Evolutionary conservation across 1,140 invertebrate species (phyloP).

Genomic region (Helicoverpa zea): DNA sequence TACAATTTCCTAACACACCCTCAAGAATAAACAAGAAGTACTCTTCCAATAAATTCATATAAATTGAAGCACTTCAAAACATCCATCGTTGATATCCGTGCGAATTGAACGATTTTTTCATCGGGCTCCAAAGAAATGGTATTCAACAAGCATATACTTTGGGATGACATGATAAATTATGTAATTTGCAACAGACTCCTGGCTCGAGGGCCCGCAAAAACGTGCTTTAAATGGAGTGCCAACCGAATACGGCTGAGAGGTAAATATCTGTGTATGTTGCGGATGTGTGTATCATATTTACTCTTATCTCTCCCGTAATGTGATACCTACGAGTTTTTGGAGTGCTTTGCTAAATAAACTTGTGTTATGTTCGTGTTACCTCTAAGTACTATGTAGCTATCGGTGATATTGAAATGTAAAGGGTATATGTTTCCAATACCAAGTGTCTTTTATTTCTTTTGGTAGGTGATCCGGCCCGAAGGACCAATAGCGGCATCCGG

Average conservation of each 20-base stretch:
- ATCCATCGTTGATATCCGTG: constrained; percentile 21
- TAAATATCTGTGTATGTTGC: constrained; percentile 35
- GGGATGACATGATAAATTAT: constrained; percentile 56
- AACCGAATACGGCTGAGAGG: constrained; percentile 21
- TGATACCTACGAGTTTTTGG: constrained; percentile 1
- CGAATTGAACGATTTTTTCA: constrained; percentile 41
- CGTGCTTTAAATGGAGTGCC: constrained; percentile 50
- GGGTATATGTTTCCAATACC: too few relatives aligned
- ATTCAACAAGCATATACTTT: constrained; percentile 48
- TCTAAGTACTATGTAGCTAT: neutral
- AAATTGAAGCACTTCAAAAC: constrained; percentile 23
- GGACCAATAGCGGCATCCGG: constrained; percentile 9
- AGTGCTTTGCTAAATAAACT: neutral
- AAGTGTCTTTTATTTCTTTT: too few relatives aligned
- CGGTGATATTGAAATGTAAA: neutral
- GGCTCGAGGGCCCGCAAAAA: constrained; percentile 43
- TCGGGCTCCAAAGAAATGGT: constrained; percentile 43
- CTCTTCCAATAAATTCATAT: constrained; percentile 18
- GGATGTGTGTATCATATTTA: constrained; percentile 12
- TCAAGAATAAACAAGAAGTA: constrained; percentile 23
- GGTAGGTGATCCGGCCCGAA: neutral
- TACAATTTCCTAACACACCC: neutral
- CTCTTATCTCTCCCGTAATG: constrained; percentile 3
- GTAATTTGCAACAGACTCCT: constrained; percentile 53
- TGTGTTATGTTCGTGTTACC: neutral